A percentile compares a stretch with the other conserved stretches of the same genome.
Conservation (phyloP, 2,113 vertebrate genomes). For the Clarias gariepinus region DNA sequence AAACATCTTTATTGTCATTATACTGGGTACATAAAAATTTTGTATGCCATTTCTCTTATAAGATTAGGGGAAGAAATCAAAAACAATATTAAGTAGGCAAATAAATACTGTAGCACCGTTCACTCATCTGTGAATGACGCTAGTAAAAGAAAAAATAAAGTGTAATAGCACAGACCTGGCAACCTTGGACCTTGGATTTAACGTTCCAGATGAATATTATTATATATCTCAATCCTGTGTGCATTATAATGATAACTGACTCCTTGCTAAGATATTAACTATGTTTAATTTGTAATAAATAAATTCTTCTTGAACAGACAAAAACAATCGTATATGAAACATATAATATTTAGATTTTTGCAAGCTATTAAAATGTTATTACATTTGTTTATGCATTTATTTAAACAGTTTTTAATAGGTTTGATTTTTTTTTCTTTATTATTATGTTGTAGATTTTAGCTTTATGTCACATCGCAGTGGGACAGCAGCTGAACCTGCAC, state of each 20-base stretch:
- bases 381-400: neutral
- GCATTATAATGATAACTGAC: neutral
- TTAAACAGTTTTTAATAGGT: neutral
- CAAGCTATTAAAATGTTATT: too few species aligned
- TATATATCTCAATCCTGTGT: neutral
- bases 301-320: too few species aligned
- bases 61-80: too few species aligned
- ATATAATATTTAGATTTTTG: neutral
- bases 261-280: neutral
- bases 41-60: too few species aligned
- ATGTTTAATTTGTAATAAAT: neutral
- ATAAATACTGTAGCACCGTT: too few species aligned
- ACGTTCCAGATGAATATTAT: neutral
- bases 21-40: too few species aligned
- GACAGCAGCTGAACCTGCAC: slow-evolving; percentile 95
- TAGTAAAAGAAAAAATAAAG: too few species aligned
- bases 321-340: too few species aligned
- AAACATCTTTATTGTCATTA: too few species aligned
- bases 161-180: neutral
- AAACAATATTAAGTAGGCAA: too few species aligned
- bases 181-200: neutral
- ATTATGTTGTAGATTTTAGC: slow-evolving; percentile 81
- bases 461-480: slow-evolving; percentile 89
- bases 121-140: too few species aligned
- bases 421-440: slow-evolving; percentile 15